phyloP scores from a whole-genome alignment of 2,888 invertebrate genomes.

The Cantharis rustica region DNA sequence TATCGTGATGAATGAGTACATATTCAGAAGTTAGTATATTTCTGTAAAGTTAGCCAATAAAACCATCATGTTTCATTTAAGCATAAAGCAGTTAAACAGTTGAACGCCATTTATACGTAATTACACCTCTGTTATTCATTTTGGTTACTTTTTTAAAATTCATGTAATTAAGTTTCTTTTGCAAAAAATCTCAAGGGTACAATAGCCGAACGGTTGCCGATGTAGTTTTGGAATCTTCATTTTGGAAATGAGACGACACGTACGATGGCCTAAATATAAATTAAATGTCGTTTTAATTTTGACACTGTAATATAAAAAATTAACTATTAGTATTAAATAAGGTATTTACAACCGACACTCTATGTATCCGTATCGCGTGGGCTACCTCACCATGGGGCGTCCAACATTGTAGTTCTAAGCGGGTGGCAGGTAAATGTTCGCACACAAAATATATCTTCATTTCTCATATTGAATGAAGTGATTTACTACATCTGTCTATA shows the following conservation, averaged over 20 bases:
- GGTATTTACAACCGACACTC: constrained; percentile 48
- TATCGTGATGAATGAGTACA: constrained; percentile 33
- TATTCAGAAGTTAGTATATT: constrained; percentile 27
- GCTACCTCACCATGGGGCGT: constrained; percentile 40
- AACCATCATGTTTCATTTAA: constrained; percentile 34
- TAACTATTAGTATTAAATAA: constrained; percentile 38
- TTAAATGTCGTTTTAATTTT: background rate
- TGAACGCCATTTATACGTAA: constrained; percentile 7
- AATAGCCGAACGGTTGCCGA: too few relatives aligned
- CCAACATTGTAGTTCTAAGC: constrained; percentile 34
- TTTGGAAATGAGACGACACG: background rate
- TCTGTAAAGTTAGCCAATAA: constrained; percentile 28
- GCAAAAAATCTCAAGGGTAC: too few relatives aligned
- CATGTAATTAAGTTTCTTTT: too few relatives aligned
- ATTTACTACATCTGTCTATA: constrained; percentile 30
- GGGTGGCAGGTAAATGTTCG: constrained; percentile 48
- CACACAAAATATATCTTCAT: constrained; percentile 47
- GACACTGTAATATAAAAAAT: constrained; percentile 27
- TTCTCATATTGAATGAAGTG: constrained; percentile 33
- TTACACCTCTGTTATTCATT: background rate
- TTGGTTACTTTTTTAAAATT: background rate
- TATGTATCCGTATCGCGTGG: constrained; percentile 48
- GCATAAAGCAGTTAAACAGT: constrained; percentile 31
- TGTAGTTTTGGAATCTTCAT: background rate
- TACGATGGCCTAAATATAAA: background rate